These are phyloP conservation scores for Suncus etruscus DNA, from an alignment of 2,113 vertebrate genomes.

Conservation along the genomic window DNA sequence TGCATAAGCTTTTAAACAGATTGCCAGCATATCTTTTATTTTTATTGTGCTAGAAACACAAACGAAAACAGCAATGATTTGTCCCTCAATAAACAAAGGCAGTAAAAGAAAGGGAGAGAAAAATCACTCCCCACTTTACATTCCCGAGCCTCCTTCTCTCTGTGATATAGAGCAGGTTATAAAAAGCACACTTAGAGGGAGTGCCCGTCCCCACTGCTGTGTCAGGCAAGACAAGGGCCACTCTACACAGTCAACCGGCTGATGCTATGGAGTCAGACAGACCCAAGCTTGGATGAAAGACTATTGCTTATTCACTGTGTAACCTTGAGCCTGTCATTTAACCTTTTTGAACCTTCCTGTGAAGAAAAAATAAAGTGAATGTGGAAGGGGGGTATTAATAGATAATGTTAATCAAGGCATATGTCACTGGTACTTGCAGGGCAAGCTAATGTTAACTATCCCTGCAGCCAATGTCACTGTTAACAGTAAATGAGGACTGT, in stretches of 20 bases:
- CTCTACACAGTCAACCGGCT: rapidly evolving
- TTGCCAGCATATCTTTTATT: slow-evolving; percentile 74
- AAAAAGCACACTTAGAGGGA: neutral
- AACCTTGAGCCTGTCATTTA: neutral
- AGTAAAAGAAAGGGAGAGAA: slow-evolving; percentile 49
- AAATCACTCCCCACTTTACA: slow-evolving; percentile 11
- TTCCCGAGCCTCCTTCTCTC: neutral
- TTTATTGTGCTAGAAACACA: slow-evolving; percentile 76
- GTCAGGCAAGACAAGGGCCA: neutral
- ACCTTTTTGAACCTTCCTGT: slow-evolving; percentile 48
- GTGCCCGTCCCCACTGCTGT: rapidly evolving
- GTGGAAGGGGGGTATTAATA: neutral
- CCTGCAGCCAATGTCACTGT: neutral
- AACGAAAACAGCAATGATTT: slow-evolving; percentile 73
- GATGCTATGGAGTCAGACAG: neutral
- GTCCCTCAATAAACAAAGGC: slow-evolving; percentile 80
- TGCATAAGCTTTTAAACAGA: slow-evolving; percentile 69
- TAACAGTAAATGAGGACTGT: neutral
- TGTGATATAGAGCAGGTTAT: slow-evolving; percentile 9
- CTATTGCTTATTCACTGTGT: neutral
- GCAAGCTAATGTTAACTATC: neutral
- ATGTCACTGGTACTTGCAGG: neutral
- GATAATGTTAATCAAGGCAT: no score
- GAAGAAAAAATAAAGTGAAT: neutral
- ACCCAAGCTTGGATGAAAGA: neutral